Base-by-base conservation (phyloP, 2,888 invertebrate species). In the Coleophora deauratella region DNA sequence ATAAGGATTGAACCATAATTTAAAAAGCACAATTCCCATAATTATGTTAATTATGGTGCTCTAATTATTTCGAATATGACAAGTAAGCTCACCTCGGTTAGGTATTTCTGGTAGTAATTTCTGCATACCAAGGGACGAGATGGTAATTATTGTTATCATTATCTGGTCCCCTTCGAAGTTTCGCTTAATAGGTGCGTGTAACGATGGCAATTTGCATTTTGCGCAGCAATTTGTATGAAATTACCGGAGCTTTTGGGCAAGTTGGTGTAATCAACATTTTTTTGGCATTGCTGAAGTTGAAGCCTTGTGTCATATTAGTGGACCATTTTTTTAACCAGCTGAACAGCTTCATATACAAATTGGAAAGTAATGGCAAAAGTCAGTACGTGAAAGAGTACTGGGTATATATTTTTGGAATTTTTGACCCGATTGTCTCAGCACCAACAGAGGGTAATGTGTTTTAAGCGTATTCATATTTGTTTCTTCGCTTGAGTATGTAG, bases 11-110 rank as follows among this genome's bases (percentile, higher is more conserved):
- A n/a, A n/a, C n/a, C n/a, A n/a, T n/a, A n/a, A n/a, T n/a, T 21
- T 6, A 21, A 21, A 66, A 72, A 71, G 68, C 68, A 27, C 31
- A 39, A 56, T 69, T 68, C 65, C 70, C 65, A 71, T 71, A 70
- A 78, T 79, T 75, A 74, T 68, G 57, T 64, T 70, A 66, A 76
- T 75, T 76, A 75, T 43, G 59, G 46, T 56, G 60, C 54, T 56
- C 66, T 67, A 71, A 76, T 72, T 75, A 58, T 63, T 66, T 63
- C 56, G 63, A 65, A 66, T 66, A 65, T 64, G 61, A 80, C 78
- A 76, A 73, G 75, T 70, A 79, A 72, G 79, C 77, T 72, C 71
- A 69, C 52, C 58, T 55, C 51, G 21, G 55, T 47, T 37, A 46
- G 57, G 56, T 53, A 57, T 51, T 54, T 55, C 57, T 51, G 54